Percentiles rank a stretch among this genome's conserved stretches.
Evolutionary conservation across 2,888 invertebrate genomes (phyloP).

Genomic region (Adineta ricciae): DNA sequence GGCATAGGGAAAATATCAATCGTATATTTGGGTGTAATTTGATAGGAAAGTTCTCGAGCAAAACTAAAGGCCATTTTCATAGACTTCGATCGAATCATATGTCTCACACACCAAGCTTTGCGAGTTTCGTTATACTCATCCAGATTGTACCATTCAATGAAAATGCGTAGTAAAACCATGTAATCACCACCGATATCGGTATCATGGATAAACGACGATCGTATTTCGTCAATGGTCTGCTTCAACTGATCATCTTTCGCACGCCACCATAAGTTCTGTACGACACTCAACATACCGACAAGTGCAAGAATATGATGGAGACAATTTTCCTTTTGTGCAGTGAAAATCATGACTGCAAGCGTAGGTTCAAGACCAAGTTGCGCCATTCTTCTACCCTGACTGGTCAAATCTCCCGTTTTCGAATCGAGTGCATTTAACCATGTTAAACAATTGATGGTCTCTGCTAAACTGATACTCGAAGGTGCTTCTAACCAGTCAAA

Average conservation of each 20-base stretch:
- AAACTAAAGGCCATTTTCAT: neutral
- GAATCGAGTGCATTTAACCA: constrained; percentile 36
- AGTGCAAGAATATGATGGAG: neutral
- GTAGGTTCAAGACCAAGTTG: constrained; percentile 36
- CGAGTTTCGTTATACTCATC: neutral
- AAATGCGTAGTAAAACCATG: neutral
- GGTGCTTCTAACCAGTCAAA: constrained; percentile 26
- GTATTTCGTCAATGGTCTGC: neutral
- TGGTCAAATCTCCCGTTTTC: constrained; percentile 33
- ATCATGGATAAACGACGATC: neutral
- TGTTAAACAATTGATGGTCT: constrained; percentile 35
- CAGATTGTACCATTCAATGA: neutral
- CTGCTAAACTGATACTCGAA: constrained; percentile 26
- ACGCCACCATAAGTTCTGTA: neutral
- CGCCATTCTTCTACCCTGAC: constrained; percentile 35
- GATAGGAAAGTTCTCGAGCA: neutral
- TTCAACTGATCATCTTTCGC: neutral
- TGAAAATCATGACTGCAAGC: constrained; percentile 35
- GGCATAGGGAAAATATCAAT: neutral
- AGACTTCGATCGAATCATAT: neutral
- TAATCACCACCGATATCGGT: neutral
- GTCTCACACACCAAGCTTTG: neutral
- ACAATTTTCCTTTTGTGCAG: neutral
- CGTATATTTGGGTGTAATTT: neutral
- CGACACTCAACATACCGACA: neutral